Conservation (phyloP, 1,140 invertebrate genomes). For the Grapholita molesta region DNA sequence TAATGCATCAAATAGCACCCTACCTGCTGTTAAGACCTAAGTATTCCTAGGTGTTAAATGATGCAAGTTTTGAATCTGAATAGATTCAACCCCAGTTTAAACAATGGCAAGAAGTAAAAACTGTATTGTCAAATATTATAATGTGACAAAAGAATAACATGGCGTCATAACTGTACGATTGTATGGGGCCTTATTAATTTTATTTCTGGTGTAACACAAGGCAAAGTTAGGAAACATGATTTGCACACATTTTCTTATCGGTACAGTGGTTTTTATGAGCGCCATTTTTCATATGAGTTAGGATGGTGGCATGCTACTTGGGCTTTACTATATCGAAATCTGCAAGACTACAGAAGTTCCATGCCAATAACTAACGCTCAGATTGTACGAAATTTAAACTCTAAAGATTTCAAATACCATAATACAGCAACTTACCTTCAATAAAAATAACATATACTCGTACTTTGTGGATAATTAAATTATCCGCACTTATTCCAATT, state of each 20-base stretch:
- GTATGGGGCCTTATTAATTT: constrained; percentile 11
- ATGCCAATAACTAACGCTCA: not conserved
- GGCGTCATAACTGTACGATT: constrained; percentile 5
- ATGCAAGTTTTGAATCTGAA: no score
- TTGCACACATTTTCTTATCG: constrained; percentile 17
- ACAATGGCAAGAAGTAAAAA: not conserved
- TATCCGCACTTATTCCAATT: no score
- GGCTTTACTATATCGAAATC: not conserved
- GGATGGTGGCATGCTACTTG: not conserved
- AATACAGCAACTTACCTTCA: no score
- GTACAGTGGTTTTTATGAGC: not conserved
- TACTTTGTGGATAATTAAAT: no score
- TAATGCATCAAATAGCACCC: no score
- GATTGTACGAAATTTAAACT: not conserved
- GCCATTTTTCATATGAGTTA: not conserved
- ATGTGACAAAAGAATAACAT: constrained; percentile 8
- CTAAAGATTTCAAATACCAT: no score
- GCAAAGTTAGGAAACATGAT: constrained; percentile 8
- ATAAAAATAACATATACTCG: no score
- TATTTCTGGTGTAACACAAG: not conserved
- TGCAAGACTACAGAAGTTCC: not conserved
- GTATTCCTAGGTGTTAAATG: no score
- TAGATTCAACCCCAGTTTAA: not conserved
- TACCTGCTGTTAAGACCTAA: no score
- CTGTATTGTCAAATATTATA: constrained; percentile 3